Conservation (phyloP, 2,113 vertebrate genomes). For the Phaethon lepturus region DNA sequence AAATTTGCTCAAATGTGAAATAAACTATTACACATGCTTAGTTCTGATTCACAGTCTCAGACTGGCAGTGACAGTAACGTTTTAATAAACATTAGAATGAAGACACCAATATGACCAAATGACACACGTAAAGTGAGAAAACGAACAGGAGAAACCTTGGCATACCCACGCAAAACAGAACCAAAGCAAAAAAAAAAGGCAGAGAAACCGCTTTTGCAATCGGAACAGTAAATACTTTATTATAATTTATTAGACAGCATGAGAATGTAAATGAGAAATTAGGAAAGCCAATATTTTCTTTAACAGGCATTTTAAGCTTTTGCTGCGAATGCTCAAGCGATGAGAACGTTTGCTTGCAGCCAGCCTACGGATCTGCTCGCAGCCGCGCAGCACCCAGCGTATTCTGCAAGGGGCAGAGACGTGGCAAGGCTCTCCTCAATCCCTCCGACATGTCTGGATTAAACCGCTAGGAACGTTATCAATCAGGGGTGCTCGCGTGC, state of each 20-base stretch:
- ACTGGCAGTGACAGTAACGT: slow-evolving; percentile 67
- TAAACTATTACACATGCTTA: slow-evolving; percentile 71
- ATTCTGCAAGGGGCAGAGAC: neutral
- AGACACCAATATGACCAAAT: slow-evolving; percentile 70
- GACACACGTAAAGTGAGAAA: slow-evolving; percentile 70
- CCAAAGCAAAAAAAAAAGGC: slow-evolving; percentile 53
- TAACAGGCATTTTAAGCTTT: slow-evolving; percentile 11
- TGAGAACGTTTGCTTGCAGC: neutral
- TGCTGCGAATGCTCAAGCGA: neutral
- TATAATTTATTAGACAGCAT: slow-evolving; percentile 64
- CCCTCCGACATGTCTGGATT: neutral
- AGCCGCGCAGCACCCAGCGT: fast-evolving
- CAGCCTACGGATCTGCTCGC: neutral
- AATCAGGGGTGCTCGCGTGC: neutral
- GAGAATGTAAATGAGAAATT: slow-evolving; percentile 62
- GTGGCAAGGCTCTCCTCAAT: neutral
- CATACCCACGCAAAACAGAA: slow-evolving; percentile 61
- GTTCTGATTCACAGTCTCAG: slow-evolving; percentile 67
- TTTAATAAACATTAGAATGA: slow-evolving; percentile 71
- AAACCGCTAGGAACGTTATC: neutral
- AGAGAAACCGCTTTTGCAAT: slow-evolving; percentile 45
- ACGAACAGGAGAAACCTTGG: slow-evolving; percentile 65
- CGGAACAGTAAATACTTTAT: slow-evolving; percentile 69
- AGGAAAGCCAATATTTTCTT: slow-evolving; percentile 54
- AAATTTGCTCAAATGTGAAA: slow-evolving; percentile 68